Percentiles rank a stretch among this genome's conserved stretches.
Evolutionary conservation across 2,113 vertebrate species (phyloP).

Genomic region (Erpornis zantholeuca): DNA sequence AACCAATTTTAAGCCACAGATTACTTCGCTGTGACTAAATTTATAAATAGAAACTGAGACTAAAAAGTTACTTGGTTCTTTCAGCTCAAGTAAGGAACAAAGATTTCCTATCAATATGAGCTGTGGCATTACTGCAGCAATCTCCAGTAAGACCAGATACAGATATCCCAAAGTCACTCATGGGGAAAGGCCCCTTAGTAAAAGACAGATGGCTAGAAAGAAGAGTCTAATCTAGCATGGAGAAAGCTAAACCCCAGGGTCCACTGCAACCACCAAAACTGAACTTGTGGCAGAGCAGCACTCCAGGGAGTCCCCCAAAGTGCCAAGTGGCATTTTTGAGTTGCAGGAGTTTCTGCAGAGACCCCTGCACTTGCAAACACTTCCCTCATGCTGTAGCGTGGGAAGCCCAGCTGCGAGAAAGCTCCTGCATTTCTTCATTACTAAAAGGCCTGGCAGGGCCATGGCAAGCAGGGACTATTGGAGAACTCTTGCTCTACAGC

Average conservation of each 20-base stretch:
- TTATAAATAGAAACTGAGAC: not conserved
- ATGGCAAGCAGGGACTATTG: not conserved
- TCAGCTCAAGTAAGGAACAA: not conserved
- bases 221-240: not conserved
- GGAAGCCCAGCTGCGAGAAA: fast-evolving
- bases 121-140: not conserved
- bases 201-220: not conserved
- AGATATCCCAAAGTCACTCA: not conserved
- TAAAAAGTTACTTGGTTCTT: not conserved
- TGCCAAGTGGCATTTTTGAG: not conserved
- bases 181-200: not conserved
- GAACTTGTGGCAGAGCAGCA: not conserved
- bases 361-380: not conserved
- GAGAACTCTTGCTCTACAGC: not conserved
- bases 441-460: not conserved
- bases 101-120: not conserved
- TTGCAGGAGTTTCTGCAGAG: not conserved
- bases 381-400: fast-evolving
- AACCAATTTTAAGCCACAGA: not conserved
- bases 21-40: not conserved
- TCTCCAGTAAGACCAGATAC: not conserved
- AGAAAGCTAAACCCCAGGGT: not conserved
- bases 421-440: fast-evolving
- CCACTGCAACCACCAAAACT: not conserved
- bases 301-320: not conserved